phyloP scores from a whole-genome alignment of 2,888 invertebrate species.

The Zaprionus bogoriensis region DNA sequence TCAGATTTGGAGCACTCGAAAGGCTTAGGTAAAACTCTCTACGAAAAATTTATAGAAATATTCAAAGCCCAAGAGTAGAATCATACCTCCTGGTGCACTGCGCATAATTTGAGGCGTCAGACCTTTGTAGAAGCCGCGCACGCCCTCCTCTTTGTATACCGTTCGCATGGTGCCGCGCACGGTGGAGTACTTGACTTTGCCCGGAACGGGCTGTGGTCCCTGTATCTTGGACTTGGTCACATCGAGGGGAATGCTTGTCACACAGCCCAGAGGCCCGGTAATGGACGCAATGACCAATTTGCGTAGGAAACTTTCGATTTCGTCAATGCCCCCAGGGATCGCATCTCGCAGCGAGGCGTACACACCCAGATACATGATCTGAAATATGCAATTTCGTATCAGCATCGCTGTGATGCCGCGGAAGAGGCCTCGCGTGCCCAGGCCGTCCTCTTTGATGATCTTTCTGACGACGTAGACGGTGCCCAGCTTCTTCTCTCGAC shows the following conservation, averaged over 20 bases:
- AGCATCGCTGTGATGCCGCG: slow-evolving; percentile 20
- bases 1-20: too few species aligned
- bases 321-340: neutral
- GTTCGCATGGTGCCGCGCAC: slow-evolving; percentile 5
- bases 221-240: slow-evolving; percentile 51
- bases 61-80: slow-evolving; percentile 36
- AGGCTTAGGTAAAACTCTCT: neutral
- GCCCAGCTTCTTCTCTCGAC: neutral
- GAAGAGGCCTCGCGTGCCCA: slow-evolving; percentile 12
- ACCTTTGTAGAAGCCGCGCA: slow-evolving; percentile 42
- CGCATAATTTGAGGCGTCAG: slow-evolving; percentile 33
- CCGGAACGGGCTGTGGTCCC: slow-evolving; percentile 55
- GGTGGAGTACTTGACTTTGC: slow-evolving; percentile 43
- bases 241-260: slow-evolving; percentile 31
- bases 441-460: slow-evolving; percentile 26
- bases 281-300: slow-evolving; percentile 2
- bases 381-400: slow-evolving; percentile 37
- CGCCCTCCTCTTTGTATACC: slow-evolving; percentile 42
- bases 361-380: slow-evolving; percentile 36
- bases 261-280: slow-evolving; percentile 20
- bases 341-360: slow-evolving; percentile 11
- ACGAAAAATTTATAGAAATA: slow-evolving; percentile 4
- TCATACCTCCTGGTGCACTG: slow-evolving; percentile 28
- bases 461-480: slow-evolving; percentile 9
- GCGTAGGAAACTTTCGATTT: slow-evolving; percentile 7